Base-by-base conservation (phyloP, 1,140 invertebrate genomes). In the Dendrolimus punctatus region DNA sequence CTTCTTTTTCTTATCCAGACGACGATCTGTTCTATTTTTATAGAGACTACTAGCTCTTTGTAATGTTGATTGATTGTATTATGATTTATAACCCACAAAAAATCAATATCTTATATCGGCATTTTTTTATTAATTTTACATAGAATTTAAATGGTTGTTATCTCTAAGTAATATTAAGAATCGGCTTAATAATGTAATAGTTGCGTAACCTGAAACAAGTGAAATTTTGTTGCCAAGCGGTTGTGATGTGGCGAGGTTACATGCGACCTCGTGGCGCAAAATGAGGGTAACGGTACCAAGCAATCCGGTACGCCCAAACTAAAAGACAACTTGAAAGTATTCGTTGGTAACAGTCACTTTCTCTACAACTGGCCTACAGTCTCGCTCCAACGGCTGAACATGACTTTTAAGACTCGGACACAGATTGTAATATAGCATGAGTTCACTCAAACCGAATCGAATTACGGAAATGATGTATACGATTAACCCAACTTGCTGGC, bases 251-350 rank as follows among this genome's bases (percentile, higher is more conserved):
- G 44, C 48, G 49, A 71, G 70, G 64, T 68, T 72, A 71, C 64
- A 54, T 51, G 55, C 63, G 78, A 70, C 78, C 78, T 69, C 58
- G 64, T 75, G 75, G 60, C 58, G 71, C 71, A 68, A 64, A 80
- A 74, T 60, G 47, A 62, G 65, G 68, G 71, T 81, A 84, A 84
- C 80, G 76, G 78, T 81, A 79, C 40, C 37, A n/a, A 40, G 49
- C 40, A 23, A 51, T 37, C 36, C 37, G 49, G 40, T 58, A 47
- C 58, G 59, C 64, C 59, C 63, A 67, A 70, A 71, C 67, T 66
- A 66, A 60, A 66, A 67, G 59, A 48, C 58, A 57, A 76, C 75
- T 79, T 69, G 79, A 85, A 85, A 85, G 79, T 82, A 79, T 79
- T 78, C 64, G 68, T 64, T 62, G 64, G 63, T 66, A 73, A 68